These are phyloP conservation scores for Oscheius onirici DNA, from an alignment of 2,888 invertebrate species.

Conservation along the genomic window DNA sequence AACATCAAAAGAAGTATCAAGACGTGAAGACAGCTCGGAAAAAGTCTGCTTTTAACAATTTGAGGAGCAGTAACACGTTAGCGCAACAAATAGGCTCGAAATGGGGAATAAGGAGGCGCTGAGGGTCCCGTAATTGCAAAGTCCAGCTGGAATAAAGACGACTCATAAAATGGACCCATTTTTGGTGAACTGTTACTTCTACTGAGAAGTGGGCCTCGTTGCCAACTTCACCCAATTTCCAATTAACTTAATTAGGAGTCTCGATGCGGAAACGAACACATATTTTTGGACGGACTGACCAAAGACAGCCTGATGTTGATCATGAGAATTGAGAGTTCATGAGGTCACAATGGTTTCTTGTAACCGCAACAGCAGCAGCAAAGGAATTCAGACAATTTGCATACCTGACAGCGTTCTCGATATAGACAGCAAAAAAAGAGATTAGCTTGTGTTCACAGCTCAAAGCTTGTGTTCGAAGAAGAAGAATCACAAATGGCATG, in stretches of 20 bases:
- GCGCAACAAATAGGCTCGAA: conserved; percentile 25
- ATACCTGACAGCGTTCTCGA: conserved; percentile 1
- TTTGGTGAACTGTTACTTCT: too few species aligned
- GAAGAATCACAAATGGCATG: not conserved
- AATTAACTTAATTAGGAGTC: too few species aligned
- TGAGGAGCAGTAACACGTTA: conserved; percentile 11
- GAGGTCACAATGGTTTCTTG: too few species aligned
- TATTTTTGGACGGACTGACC: too few species aligned
- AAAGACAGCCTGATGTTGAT: too few species aligned
- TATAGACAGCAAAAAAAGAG: not conserved
- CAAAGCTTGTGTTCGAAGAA: not conserved
- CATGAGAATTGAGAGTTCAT: too few species aligned
- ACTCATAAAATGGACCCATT: not conserved
- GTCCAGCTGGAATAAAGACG: not conserved
- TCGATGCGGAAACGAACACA: too few species aligned
- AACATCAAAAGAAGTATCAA: too few species aligned
- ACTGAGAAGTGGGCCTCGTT: too few species aligned
- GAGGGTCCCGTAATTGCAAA: conserved; percentile 21
- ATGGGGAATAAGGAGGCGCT: conserved; percentile 28
- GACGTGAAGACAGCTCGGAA: too few species aligned
- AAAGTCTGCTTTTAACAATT: not conserved
- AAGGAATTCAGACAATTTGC: conserved; percentile 3
- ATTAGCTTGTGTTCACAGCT: not conserved
- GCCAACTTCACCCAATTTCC: too few species aligned
- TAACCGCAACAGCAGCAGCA: too few species aligned